These are phyloP conservation scores for Poeciliopsis prolifica DNA, from an alignment of 2,113 vertebrate species.

Conservation along the genomic window DNA sequence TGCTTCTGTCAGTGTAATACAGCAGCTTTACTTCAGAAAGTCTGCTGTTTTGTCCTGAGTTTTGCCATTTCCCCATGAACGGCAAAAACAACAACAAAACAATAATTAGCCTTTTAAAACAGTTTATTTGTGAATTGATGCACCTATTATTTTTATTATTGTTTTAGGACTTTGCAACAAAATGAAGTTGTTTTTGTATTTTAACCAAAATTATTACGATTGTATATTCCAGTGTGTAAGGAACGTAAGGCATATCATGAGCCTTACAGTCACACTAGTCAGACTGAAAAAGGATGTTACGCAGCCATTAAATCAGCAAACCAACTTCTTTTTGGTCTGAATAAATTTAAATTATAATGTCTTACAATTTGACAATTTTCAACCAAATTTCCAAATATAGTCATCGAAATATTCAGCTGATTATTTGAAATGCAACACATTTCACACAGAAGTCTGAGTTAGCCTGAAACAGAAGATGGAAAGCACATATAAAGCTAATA, in stretches of 20 bases:
- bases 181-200: not conserved
- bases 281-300: too few species aligned
- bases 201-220: not conserved
- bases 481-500: too few species aligned
- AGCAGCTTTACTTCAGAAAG: conserved; percentile 31
- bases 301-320: too few species aligned
- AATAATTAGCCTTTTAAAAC: not conserved
- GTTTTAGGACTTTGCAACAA: conserved; percentile 27
- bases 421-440: too few species aligned
- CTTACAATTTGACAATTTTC: too few species aligned
- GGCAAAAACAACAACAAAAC: not conserved
- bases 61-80: not conserved
- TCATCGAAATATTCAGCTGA: too few species aligned
- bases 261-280: not conserved
- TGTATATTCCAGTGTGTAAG: not conserved
- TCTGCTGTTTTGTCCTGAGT: conserved; percentile 6
- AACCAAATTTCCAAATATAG: too few species aligned
- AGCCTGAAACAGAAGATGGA: too few species aligned
- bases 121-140: conserved; percentile 24
- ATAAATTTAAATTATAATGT: too few species aligned
- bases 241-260: too few species aligned
- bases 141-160: conserved; percentile 30
- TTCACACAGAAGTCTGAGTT: too few species aligned
- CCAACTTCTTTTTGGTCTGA: too few species aligned
- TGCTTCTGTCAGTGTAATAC: conserved; percentile 14